phyloP scores from a whole-genome alignment of 1,140 invertebrate genomes.

The Heliconius hermathena region DNA sequence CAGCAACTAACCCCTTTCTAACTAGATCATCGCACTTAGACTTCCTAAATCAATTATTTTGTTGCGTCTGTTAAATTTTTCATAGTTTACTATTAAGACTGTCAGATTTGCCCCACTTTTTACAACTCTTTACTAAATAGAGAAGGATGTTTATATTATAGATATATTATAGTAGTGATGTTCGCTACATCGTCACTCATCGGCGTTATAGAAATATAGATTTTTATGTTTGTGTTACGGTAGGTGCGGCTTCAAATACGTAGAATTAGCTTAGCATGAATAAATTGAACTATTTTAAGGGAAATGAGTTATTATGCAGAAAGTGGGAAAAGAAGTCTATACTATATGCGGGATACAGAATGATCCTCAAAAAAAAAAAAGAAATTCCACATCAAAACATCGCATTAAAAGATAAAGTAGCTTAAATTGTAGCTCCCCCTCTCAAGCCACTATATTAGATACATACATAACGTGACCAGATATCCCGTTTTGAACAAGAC shows the following conservation, averaged over 20 bases:
- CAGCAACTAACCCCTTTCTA: not conserved
- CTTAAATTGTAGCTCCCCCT: not conserved
- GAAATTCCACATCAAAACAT: not conserved
- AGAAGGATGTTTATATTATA: not conserved
- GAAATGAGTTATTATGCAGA: no score
- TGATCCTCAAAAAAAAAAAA: not conserved
- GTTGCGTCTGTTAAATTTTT: not conserved
- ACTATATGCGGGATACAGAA: no score
- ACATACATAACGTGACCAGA: not conserved
- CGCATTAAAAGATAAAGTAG: not conserved
- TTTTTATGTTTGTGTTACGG: not conserved
- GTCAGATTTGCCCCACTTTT: slow-evolving; percentile 7
- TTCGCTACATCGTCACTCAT: not conserved
- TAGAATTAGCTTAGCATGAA: no score
- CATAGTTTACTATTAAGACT: not conserved
- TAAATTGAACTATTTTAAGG: no score
- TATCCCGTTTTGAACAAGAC: no score
- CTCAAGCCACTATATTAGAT: not conserved
- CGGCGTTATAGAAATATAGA: not conserved
- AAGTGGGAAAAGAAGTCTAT: no score
- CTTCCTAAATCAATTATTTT: slow-evolving; percentile 1
- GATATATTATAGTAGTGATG: not conserved
- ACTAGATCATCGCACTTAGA: not conserved
- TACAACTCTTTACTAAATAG: not conserved
- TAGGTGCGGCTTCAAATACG: not conserved